Evolutionary conservation across 2,888 invertebrate genomes (phyloP).

Genomic region (Quadroppia sp.): DNA sequence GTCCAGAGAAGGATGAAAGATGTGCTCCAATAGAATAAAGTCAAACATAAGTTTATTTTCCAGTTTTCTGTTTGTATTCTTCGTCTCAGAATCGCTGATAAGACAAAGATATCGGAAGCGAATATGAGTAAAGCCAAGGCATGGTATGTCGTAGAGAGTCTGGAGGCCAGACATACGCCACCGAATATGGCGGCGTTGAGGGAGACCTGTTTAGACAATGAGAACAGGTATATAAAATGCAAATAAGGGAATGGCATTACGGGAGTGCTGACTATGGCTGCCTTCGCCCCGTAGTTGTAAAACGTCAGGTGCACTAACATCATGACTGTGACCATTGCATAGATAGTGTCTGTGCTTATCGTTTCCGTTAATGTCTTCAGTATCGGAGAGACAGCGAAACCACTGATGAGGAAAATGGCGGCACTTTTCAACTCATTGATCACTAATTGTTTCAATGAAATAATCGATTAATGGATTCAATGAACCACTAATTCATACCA

Average conservation of each 20-base stretch:
- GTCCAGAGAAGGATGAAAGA: conserved; percentile 35
- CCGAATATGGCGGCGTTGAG: conserved; percentile 92
- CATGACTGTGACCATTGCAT: conserved; percentile 83
- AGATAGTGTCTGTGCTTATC: conserved; percentile 95
- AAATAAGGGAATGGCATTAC: no score
- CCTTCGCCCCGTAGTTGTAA: conserved; percentile 83
- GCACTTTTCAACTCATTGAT: conserved; percentile 68
- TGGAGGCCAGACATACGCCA: conserved; percentile 87
- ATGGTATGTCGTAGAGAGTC: conserved; percentile 76
- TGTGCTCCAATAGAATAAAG: conserved; percentile 1
- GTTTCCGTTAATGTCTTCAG: conserved; percentile 91
- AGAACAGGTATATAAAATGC: no score
- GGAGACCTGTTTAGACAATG: conserved; percentile 59
- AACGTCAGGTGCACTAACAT: conserved; percentile 81
- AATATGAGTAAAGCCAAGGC: conserved; percentile 85
- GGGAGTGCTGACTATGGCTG: conserved; percentile 77
- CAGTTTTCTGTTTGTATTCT: conserved; percentile 5
- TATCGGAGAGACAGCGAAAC: conserved; percentile 83
- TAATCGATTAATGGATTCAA: not conserved
- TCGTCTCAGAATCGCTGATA: conserved; percentile 72
- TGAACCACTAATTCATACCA: conserved; percentile 51
- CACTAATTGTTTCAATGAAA: conserved; percentile 26
- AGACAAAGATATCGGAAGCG: conserved; percentile 79
- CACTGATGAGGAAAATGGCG: conserved; percentile 74
- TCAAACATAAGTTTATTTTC: conserved; percentile 33